A percentile compares a stretch with the other conserved stretches of the same genome.
Conservation (phyloP, 2,113 vertebrate species). For the Trematocara nigrifrons region DNA sequence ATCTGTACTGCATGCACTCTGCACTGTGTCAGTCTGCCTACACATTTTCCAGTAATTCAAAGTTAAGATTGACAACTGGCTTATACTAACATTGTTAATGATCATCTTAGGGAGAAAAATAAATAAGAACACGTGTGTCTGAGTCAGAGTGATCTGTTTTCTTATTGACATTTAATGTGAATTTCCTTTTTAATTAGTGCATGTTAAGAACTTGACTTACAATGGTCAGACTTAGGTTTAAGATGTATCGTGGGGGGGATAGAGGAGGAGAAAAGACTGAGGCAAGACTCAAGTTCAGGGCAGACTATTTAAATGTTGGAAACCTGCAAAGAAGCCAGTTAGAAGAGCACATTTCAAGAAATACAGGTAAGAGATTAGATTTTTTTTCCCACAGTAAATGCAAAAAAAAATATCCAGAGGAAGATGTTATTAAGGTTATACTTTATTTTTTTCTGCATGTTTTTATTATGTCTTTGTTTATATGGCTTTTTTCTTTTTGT, state of each 20-base stretch:
- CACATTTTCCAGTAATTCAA: background rate
- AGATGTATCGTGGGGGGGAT: background rate
- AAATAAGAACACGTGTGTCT: background rate
- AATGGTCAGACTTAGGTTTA: background rate
- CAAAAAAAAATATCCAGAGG: background rate
- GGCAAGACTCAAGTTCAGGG: background rate
- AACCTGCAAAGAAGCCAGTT: background rate
- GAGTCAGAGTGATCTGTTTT: background rate
- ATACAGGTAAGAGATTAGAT: background rate
- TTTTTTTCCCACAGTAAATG: background rate
- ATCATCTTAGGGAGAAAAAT: background rate
- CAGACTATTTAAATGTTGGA: slow-evolving; percentile 28
- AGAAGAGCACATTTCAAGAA: background rate
- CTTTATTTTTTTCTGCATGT: background rate
- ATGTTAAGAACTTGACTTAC: background rate
- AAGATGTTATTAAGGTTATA: background rate
- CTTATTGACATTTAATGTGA: background rate
- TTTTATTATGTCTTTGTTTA: background rate
- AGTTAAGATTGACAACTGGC: background rate
- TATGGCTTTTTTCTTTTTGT: background rate
- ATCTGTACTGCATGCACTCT: background rate
- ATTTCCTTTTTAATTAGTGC: background rate
- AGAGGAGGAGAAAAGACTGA: background rate
- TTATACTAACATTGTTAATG: background rate
- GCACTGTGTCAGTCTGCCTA: background rate